Base-by-base conservation (phyloP, 2,888 invertebrate species). In the Encarsia formosa region DNA sequence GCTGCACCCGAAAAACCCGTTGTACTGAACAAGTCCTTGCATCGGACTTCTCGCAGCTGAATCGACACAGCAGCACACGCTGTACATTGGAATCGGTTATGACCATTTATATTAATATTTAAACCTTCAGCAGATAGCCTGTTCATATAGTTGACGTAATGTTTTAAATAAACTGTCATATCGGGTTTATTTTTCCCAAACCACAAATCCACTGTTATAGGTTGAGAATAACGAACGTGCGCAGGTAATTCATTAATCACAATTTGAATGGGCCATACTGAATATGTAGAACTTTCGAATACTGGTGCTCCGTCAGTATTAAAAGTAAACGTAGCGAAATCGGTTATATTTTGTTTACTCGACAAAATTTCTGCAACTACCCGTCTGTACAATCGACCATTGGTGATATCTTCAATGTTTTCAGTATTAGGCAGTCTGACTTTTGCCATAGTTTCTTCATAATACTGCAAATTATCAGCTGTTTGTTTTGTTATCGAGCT, bases 211-310 rank as follows among this genome's bases (percentile, higher is more conserved):
- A 48, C 53, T 5, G 38, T 18, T 24, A 58, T 40, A n/a, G 49
- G 19, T 15, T 15, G 40, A 5, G 23, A 23, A 23, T 39, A 32
- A 13, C 37, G 19, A 4, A 16, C 4, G 13, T 2, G 11, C 6
- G 18, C 11, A 5, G 35, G 38, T 15, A 45, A 15, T 38, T 45
- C 5, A 37, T 54, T 9, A 57, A 49, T 16, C 51, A 54, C 2
- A 59, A 62, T 34, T 32, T 53, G 53, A 43, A 53, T 48, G 8
- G 53, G 53, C 53, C 48, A 48, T 9, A 53, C 41, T 19, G 48
- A 48, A 40, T 35, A 52, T 16, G 35, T 41, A 9, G 41, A 44
- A 34, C 55, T 55, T 38, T 47, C 24, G 41, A 55, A 52, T 9
- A 44, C 35, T 22, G 51, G 47, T 19, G 55, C 41, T 6, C 45